phyloP scores from a whole-genome alignment of 2,888 invertebrate genomes.

The Yponomeuta sedellus region DNA sequence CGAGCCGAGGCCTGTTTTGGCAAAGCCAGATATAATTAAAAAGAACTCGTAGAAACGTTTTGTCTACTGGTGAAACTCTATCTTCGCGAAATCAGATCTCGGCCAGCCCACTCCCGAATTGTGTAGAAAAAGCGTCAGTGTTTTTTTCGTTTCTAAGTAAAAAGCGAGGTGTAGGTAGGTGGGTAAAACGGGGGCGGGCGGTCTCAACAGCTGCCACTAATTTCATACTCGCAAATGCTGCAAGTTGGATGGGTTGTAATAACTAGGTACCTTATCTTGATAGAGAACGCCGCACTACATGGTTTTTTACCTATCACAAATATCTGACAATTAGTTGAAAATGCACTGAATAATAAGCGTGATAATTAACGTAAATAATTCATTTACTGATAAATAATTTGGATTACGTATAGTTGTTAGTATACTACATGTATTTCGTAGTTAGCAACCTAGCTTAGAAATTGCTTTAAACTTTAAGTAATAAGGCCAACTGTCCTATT shows the following conservation, averaged over 20 bases:
- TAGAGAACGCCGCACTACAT: not conserved
- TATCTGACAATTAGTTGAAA: too few relatives aligned
- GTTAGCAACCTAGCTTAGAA: too few relatives aligned
- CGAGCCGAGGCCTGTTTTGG: slow-evolving; percentile 47
- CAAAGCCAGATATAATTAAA: slow-evolving; percentile 55
- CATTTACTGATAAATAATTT: too few relatives aligned
- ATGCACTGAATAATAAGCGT: too few relatives aligned
- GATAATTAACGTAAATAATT: too few relatives aligned
- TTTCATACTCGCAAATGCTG: slow-evolving; percentile 47
- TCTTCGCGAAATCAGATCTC: slow-evolving; percentile 66
- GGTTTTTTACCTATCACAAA: too few relatives aligned
- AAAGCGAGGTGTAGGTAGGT: slow-evolving; percentile 48
- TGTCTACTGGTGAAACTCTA: slow-evolving; percentile 62
- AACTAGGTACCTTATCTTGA: not conserved
- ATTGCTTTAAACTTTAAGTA: too few relatives aligned
- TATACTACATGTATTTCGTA: too few relatives aligned
- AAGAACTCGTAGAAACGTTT: slow-evolving; percentile 65
- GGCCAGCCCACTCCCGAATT: slow-evolving; percentile 39
- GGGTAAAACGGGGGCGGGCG: slow-evolving; percentile 42
- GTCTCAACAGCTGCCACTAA: slow-evolving; percentile 53
- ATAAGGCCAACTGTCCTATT: too few relatives aligned
- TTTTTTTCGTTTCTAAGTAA: slow-evolving; percentile 46
- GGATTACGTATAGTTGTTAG: too few relatives aligned
- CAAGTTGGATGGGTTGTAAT: slow-evolving; percentile 14
- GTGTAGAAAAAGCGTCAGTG: slow-evolving; percentile 44